phyloP scores from a whole-genome alignment of 1,140 invertebrate species.

The Pogonus chalceus region DNA sequence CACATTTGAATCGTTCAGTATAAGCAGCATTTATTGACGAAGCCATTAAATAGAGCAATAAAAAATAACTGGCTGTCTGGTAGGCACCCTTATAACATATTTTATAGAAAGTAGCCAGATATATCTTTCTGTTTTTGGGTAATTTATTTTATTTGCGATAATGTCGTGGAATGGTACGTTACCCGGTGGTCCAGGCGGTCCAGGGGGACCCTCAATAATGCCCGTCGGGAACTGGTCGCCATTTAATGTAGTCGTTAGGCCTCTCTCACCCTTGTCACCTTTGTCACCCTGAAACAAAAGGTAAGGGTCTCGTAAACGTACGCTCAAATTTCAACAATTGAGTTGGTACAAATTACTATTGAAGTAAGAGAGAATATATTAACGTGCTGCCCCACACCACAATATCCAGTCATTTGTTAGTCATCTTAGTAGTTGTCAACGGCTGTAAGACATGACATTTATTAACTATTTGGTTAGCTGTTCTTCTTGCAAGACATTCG shows the following conservation, averaged over 20 bases:
- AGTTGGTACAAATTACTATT: slow-evolving; percentile 8
- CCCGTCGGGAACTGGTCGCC: slow-evolving; percentile 83
- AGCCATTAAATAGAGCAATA: too few relatives aligned
- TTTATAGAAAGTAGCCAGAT: too few relatives aligned
- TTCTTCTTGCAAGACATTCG: too few relatives aligned
- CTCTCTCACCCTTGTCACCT: slow-evolving; percentile 83
- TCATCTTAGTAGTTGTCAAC: too few relatives aligned
- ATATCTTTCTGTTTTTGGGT: background rate
- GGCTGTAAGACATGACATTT: too few relatives aligned
- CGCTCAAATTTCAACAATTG: background rate
- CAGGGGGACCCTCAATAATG: slow-evolving; percentile 87
- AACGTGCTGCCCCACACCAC: background rate
- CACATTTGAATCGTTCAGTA: too few relatives aligned
- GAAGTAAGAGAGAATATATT: background rate
- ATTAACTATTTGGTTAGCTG: too few relatives aligned
- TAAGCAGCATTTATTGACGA: too few relatives aligned
- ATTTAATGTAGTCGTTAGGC: slow-evolving; percentile 78
- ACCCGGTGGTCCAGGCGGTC: slow-evolving; percentile 84
- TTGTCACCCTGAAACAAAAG: slow-evolving; percentile 62
- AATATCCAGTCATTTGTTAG: too few relatives aligned
- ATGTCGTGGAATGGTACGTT: slow-evolving; percentile 22
- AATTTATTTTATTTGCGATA: slow-evolving; percentile 3
- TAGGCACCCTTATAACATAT: too few relatives aligned
- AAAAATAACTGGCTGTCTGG: too few relatives aligned
- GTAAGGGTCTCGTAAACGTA: background rate